These are phyloP conservation scores for Zhuqinia jingwanae DNA, from an alignment of 2,888 invertebrate species.

Conservation along the genomic window DNA sequence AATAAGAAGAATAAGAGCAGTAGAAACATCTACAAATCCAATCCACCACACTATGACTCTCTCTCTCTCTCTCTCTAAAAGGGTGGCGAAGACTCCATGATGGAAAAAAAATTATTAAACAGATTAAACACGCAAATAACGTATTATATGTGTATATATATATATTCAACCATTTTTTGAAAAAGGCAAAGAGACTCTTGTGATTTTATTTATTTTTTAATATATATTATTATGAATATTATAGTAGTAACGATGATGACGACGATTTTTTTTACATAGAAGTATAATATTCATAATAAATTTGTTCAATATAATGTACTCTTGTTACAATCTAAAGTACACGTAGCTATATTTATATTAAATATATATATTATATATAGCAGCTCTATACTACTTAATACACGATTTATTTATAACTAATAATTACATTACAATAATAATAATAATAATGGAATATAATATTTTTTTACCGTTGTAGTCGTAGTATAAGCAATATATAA, in stretches of 20 bases:
- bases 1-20: background rate
- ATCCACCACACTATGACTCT: no score
- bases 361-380: no score
- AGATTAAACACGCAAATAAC: background rate
- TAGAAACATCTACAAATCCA: no score
- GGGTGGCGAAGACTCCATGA: constrained; percentile 18
- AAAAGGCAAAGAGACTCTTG: constrained; percentile 4
- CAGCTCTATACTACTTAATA: no score
- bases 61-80: background rate
- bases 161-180: no score
- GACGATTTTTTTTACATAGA: no score
- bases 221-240: background rate
- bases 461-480: no score
- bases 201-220: constrained; percentile 1
- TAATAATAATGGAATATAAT: background rate
- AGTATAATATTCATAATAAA: no score
- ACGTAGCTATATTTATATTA: no score
- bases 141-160: background rate
- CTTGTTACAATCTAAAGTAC: background rate
- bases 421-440: no score
- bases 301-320: constrained; percentile 60
- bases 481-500: no score
- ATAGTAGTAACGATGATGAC: background rate
- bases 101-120: constrained; percentile 15
- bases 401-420: no score